Evolutionary conservation across 1,140 invertebrate genomes (phyloP).

Genomic region (Bombus polaris): DNA sequence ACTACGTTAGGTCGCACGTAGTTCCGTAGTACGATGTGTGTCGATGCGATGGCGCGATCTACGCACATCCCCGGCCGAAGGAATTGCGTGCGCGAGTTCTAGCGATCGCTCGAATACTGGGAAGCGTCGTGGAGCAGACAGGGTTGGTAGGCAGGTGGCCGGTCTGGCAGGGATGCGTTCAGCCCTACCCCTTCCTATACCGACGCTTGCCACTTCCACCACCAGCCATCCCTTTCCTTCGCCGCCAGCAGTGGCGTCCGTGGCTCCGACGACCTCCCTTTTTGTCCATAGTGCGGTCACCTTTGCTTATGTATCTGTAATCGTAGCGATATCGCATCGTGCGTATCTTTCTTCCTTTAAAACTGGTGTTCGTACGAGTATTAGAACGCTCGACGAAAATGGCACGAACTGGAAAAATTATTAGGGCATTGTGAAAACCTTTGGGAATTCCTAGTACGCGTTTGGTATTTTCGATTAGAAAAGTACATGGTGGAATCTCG

Average conservation of each 20-base stretch:
- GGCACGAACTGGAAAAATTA: background rate
- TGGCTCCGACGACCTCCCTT: constrained; percentile 44
- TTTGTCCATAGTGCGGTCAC: constrained; percentile 11
- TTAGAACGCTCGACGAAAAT: too few species aligned
- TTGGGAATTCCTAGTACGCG: background rate
- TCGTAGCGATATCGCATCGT: background rate
- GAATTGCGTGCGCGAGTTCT: constrained; percentile 64
- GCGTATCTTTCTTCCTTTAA: background rate
- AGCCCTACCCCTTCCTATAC: constrained; percentile 64
- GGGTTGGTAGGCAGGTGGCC: constrained; percentile 72
- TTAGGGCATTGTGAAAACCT: background rate
- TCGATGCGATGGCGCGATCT: constrained; percentile 48
- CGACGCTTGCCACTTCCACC: constrained; percentile 51
- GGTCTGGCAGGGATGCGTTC: constrained; percentile 73
- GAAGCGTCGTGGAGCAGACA: constrained; percentile 70
- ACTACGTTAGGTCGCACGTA: constrained; percentile 20
- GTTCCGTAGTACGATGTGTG: constrained; percentile 31
- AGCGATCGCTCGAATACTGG: constrained; percentile 75
- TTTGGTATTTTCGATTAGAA: background rate
- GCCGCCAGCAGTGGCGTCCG: constrained; percentile 3
- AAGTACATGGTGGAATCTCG: background rate
- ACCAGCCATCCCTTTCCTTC: constrained; percentile 27
- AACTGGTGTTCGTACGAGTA: background rate
- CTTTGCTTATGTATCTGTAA: background rate
- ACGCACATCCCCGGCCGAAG: constrained; percentile 56